phyloP scores from a whole-genome alignment of 2,113 vertebrate species.

The Chamaetylas fuelleborni region DNA sequence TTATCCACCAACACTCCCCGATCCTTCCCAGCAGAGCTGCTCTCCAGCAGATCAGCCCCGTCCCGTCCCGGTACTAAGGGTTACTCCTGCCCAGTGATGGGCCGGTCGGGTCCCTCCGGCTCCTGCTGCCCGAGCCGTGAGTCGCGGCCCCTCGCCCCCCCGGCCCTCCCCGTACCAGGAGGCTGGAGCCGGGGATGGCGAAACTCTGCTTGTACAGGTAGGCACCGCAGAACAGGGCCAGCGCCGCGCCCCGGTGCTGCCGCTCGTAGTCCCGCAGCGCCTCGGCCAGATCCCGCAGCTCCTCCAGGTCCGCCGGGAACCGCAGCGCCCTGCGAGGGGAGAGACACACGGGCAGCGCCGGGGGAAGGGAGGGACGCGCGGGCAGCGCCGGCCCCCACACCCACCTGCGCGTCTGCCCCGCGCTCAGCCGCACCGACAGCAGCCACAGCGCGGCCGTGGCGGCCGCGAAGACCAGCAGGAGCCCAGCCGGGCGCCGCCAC shows the following conservation, averaged over 20 bases:
- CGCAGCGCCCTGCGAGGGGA: constrained; percentile 78
- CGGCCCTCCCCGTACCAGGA: constrained; percentile 79
- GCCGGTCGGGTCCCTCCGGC: not conserved
- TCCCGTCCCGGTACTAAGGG: not conserved
- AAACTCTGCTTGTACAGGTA: constrained; percentile 98
- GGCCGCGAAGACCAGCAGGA: constrained; percentile 20
- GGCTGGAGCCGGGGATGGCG: constrained; percentile 94
- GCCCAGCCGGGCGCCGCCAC: constrained; percentile 17
- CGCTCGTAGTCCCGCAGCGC: constrained; percentile 87
- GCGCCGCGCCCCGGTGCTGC: constrained; percentile 86
- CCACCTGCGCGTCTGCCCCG: constrained; percentile 15
- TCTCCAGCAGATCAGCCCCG: not conserved
- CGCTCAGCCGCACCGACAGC: constrained; percentile 39
- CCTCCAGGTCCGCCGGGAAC: constrained; percentile 91
- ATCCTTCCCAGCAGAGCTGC: not conserved
- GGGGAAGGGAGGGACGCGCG: not conserved
- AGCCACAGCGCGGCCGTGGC: constrained; percentile 52
- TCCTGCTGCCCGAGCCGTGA: not conserved
- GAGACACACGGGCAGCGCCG: not conserved
- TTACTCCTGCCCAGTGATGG: not conserved
- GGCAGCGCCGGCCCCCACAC: not conserved
- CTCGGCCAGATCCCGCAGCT: constrained; percentile 85
- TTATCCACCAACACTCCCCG: not conserved
- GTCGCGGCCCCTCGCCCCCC: not conserved
- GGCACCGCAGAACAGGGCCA: constrained; percentile 90